These are phyloP conservation scores for Anthrax anthrax DNA, from an alignment of 2,888 invertebrate genomes.

Conservation along the genomic window DNA sequence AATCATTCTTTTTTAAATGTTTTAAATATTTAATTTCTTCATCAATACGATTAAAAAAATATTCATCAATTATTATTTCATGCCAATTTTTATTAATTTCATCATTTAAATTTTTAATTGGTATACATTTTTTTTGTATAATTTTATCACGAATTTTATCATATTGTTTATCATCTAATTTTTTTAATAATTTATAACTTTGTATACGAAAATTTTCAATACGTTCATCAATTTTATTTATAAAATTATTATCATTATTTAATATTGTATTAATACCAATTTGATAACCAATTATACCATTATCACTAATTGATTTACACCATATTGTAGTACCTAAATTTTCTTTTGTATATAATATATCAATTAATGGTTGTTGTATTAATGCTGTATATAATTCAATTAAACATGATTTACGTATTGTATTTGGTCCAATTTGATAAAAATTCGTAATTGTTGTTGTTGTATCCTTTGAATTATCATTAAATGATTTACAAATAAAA, in stretches of 20 bases:
- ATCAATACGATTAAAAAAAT: conserved; percentile 54
- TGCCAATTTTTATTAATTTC: conserved; percentile 59
- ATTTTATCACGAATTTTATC: conserved; percentile 36
- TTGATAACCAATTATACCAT: conserved; percentile 57
- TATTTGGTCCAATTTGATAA: conserved; percentile 53
- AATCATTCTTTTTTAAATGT: background rate
- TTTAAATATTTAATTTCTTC: conserved; percentile 38
- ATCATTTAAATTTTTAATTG: conserved; percentile 28
- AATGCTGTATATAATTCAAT: conserved; percentile 61
- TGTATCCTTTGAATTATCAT: conserved; percentile 50
- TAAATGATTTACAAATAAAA: conserved; percentile 49
- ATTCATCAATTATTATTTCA: conserved; percentile 52
- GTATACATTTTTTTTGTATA: background rate
- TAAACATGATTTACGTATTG: conserved; percentile 41
- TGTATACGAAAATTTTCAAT: conserved; percentile 50
- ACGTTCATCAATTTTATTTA: conserved; percentile 41
- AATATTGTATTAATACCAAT: conserved; percentile 59
- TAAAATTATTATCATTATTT: conserved; percentile 35
- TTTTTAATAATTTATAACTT: conserved; percentile 39
- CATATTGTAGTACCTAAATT: conserved; percentile 72
- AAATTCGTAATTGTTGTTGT: conserved; percentile 70
- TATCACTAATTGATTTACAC: conserved; percentile 48
- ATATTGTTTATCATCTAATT: conserved; percentile 42
- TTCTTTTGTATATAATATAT: conserved; percentile 62
- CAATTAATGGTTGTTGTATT: conserved; percentile 72